Percentiles rank a stretch among this genome's conserved stretches.
Evolutionary conservation across 2,797 vertebrate species (phyloP).

Genomic region (Sparus aurata): DNA sequence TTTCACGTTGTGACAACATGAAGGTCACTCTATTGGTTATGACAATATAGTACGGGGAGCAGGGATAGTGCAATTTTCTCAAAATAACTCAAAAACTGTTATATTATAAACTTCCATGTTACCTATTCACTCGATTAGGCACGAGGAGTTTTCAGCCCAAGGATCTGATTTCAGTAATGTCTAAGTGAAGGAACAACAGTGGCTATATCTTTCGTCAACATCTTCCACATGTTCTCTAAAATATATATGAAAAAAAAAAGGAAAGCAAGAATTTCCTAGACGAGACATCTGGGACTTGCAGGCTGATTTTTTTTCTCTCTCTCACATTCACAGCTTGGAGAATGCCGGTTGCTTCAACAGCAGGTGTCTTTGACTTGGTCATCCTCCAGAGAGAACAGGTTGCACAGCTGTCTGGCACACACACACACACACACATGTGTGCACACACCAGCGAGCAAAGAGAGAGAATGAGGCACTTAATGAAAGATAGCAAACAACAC

Average conservation of each 20-base stretch:
- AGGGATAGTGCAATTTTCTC: too few relatives aligned
- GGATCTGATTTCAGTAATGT: not conserved
- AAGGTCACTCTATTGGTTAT: too few relatives aligned
- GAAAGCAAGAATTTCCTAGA: slow-evolving; percentile 38
- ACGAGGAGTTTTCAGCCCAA: not conserved
- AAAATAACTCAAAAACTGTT: too few relatives aligned
- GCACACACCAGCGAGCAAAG: slow-evolving; percentile 17
- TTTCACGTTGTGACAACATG: too few relatives aligned
- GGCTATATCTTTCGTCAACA: not conserved
- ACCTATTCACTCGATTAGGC: too few relatives aligned
- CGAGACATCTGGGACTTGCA: slow-evolving; percentile 45
- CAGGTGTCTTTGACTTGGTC: slow-evolving; percentile 80
- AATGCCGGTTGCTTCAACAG: slow-evolving; percentile 55
- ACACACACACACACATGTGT: slow-evolving; percentile 23
- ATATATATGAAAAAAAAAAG: not conserved
- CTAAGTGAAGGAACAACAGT: not conserved
- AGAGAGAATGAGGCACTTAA: slow-evolving; percentile 45
- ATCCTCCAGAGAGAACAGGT: slow-evolving; percentile 71
- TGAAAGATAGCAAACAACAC: slow-evolving; percentile 75
- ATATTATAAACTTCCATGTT: too few relatives aligned
- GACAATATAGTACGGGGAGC: too few relatives aligned
- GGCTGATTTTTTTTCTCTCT: not conserved
- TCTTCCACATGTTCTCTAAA: not conserved
- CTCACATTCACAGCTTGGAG: slow-evolving; percentile 47
- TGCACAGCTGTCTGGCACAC: slow-evolving; percentile 72